Evolutionary conservation across 2,888 invertebrate genomes (phyloP), one percentile per base, ranked within the genome.

Genomic region (Cephus nigrinus): DNA sequence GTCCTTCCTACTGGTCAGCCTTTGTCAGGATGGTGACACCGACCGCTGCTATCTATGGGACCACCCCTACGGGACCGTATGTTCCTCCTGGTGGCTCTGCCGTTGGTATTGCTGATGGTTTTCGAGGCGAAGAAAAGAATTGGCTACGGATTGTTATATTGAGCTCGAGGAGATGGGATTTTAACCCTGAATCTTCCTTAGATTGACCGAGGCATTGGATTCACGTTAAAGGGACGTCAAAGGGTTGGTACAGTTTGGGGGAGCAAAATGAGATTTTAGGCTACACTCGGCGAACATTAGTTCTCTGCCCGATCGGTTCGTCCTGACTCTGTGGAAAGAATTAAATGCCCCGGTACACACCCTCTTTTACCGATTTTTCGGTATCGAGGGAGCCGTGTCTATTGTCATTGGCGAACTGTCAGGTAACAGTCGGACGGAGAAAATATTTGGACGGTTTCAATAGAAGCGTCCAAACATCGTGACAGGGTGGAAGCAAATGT

Each of bases 361-460:
- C 68, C 73, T 68, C 76, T 31, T 73, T 73, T 35, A 33, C 5
- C 73, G 30, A 31, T 12, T 55, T 15, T 55, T 40, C 11, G 15
- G 34, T 30, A 23, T 31, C 11, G 23, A 33, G 9, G 55, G 55
- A 1, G 9, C 2, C 23, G 1, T 2, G 23, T 9, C 23, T 55
- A 55, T 72, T 73, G 76, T 76, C 35, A 34, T 68, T 74, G 68
- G 36, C 40, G n/a, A 69, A 76, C 75, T 79, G 80, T 77, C 75
- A 73, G 78, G 80, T 82, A 81, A 88, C 84, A 85, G 83, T 82
- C 79, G 82, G 80, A 82, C 75, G 78, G 82, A 77, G 81, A 84
- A 86, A 87, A 88, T 88, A 84, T 86, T 87, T 86, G 81, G 80
- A 82, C 81, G 84, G 83, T 84, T 82, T 85, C 76, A 82, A 80